These are phyloP conservation scores for Xylocopa sonorina DNA, from an alignment of 1,140 invertebrate species.

Conservation along the genomic window DNA sequence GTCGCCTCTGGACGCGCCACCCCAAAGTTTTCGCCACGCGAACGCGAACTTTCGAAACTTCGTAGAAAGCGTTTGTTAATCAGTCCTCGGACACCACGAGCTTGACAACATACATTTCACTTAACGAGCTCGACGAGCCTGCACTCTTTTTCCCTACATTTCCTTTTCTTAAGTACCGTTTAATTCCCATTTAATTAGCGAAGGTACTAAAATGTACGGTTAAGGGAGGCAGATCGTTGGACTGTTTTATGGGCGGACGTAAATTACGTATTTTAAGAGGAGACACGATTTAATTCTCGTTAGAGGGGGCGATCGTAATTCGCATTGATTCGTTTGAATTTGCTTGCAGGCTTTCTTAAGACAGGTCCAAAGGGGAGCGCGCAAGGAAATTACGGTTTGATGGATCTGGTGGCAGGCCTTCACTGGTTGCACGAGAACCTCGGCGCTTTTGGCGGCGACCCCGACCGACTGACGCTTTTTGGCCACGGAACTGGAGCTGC, in stretches of 20 bases:
- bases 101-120: background rate
- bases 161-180: no score
- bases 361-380: slow-evolving; percentile 91
- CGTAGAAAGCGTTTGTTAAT: no score
- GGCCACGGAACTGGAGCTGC: slow-evolving; percentile 97
- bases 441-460: slow-evolving; percentile 94
- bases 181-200: background rate
- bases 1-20: no score
- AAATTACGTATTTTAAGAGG: slow-evolving; percentile 5
- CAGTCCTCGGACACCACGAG: background rate
- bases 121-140: no score
- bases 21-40: no score
- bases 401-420: slow-evolving; percentile 96
- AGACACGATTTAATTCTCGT: background rate
- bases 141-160: no score
- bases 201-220: background rate
- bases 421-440: slow-evolving; percentile 97
- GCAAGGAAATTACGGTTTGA: slow-evolving; percentile 96
- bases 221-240: background rate
- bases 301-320: background rate
- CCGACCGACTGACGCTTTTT: slow-evolving; percentile 93
- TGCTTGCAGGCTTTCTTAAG: slow-evolving; percentile 90
- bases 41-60: no score
- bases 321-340: slow-evolving; percentile 22
- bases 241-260: background rate